Base-by-base conservation (phyloP, 2,888 invertebrate species). In the Calliopum simillimum region DNA sequence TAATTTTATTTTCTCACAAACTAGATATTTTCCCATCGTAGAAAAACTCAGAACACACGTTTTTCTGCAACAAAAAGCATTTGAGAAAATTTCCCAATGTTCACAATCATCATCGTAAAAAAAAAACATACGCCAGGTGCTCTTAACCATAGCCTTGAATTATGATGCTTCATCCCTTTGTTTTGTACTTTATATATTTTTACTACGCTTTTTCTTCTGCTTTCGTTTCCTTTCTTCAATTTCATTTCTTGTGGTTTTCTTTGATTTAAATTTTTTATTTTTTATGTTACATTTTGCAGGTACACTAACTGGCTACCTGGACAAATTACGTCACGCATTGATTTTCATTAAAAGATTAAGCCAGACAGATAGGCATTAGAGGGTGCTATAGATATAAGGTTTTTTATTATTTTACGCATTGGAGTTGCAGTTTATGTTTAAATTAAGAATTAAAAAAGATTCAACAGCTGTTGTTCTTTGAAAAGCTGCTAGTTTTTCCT, bases 271-370 rank as follows among this genome's bases (percentile, higher is more conserved):
- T 16, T 8, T 16, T 8, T 33, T 33, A 33, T 33, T 33, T 33
- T 8, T 33, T 33, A 8, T 33, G 8, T n/a, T n/a, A n/a, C 33
- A 33, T 33, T 5, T 33, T 33, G 33, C 8, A 33, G 33, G 33
- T 33, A 33, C 33, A n/a, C n/a, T n/a, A n/a, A n/a, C n/a, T n/a
- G n/a, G n/a, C 16, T 16, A 3, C 46, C n/a, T n/a, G n/a, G n/a
- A n/a, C n/a, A 14, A 4, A 46, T 46, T 46, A 23, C 21, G 14
- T 23, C 46, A 61, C n/a, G 61, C 61, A 46, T 46, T 44, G 61
- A 61, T 61, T 61, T 61, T 61, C 61, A 61, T 61, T 61, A 23
- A 46, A 21, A 44, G 61, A 61, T 61, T 44, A 46, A 61, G 8
- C 33, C 33, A 33, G 33, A 33, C 33, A 33, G 33, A 6, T 33